Evolutionary conservation across 2,113 vertebrate genomes (phyloP).

Genomic region (Cryptotis parvus): DNA sequence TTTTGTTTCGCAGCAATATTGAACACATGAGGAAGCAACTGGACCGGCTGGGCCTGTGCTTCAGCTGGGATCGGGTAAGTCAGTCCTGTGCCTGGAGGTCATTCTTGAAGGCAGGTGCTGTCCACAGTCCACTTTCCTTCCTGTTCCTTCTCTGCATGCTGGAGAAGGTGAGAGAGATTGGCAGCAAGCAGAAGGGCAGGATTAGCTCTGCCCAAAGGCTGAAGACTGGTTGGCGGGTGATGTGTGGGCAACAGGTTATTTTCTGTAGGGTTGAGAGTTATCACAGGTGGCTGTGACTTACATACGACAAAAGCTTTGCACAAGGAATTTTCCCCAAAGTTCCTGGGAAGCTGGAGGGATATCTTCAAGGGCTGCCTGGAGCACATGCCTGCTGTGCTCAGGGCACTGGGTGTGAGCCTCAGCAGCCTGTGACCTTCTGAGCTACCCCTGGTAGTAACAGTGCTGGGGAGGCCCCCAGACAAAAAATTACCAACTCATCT

Average conservation of each 20-base stretch:
- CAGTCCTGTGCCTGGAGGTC: background rate
- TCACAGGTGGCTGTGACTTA: background rate
- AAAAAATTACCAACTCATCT: background rate
- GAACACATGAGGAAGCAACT: constrained; percentile 95
- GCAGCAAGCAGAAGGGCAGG: background rate
- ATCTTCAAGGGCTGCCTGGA: no score
- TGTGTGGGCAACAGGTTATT: background rate
- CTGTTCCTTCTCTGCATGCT: background rate
- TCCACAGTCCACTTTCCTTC: background rate
- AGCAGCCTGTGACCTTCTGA: no score
- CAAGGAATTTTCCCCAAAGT: constrained; percentile 1
- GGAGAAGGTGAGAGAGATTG: background rate
- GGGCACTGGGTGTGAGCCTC: no score
- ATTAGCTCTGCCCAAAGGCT: background rate
- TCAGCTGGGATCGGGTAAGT: constrained; percentile 97
- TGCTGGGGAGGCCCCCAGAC: no score
- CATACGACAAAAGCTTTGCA: background rate
- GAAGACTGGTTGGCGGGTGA: background rate
- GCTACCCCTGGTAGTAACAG: no score
- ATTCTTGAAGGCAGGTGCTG: background rate
- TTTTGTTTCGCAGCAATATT: constrained; percentile 91
- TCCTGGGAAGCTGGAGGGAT: background rate
- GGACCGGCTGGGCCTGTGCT: constrained; percentile 94
- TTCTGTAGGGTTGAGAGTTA: constrained; percentile 17
- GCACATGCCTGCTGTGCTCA: no score